These are phyloP conservation scores for Brachyrhaphis roseni DNA, from an alignment of 2,797 vertebrate genomes.

Conservation along the genomic window DNA sequence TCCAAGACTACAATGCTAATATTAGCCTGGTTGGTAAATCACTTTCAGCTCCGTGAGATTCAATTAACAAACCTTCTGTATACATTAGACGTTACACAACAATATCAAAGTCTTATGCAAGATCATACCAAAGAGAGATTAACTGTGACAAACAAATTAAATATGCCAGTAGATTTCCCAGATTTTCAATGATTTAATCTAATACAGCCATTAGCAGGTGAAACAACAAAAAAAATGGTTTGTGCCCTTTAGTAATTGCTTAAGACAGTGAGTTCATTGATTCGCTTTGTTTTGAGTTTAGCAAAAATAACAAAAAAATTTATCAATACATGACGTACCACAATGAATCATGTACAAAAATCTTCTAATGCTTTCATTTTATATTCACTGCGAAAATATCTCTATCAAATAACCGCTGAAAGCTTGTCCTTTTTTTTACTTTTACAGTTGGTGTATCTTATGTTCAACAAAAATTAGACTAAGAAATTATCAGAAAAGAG, in stretches of 20 bases:
- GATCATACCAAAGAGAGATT: background rate
- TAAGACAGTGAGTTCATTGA: background rate
- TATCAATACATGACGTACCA: background rate
- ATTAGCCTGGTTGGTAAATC: slow-evolving; percentile 44
- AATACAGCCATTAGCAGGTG: background rate
- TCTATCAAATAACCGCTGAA: background rate
- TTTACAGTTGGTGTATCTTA: background rate
- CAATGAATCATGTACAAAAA: background rate
- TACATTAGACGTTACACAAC: slow-evolving; percentile 30
- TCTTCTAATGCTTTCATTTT: background rate
- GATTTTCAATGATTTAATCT: background rate
- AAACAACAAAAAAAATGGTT: background rate
- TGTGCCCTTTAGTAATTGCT: background rate
- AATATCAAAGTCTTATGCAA: background rate
- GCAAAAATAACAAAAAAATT: background rate
- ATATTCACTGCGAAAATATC: background rate
- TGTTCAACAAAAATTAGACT: background rate
- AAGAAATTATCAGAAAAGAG: background rate
- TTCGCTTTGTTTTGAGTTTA: background rate
- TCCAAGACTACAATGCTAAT: slow-evolving; percentile 7
- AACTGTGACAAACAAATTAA: background rate
- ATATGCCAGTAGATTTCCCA: background rate
- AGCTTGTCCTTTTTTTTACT: background rate
- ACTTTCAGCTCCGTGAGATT: slow-evolving; percentile 38
- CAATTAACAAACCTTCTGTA: slow-evolving; percentile 21